Conservation (phyloP, 2,797 vertebrate species). For the Momotus momota region DNA sequence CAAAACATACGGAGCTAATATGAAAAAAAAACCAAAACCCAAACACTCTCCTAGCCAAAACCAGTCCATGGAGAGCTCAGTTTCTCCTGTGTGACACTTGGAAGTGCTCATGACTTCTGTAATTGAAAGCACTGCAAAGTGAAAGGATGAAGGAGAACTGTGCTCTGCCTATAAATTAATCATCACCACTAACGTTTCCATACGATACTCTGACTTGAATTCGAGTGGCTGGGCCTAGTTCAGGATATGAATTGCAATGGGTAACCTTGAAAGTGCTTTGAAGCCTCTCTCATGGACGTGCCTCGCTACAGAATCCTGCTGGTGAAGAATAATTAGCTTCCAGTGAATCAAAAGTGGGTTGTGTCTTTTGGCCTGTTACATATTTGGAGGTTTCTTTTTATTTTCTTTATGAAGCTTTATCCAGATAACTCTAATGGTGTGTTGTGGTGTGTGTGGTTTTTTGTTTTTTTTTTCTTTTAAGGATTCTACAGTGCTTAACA, state of each 20-base stretch:
- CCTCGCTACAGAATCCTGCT: not conserved
- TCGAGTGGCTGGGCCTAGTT: not conserved
- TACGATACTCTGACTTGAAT: not conserved
- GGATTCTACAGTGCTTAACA: not conserved
- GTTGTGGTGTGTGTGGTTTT: too few relatives aligned
- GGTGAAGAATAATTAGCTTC: not conserved
- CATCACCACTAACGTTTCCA: not conserved
- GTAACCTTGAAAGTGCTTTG: not conserved
- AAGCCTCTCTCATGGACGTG: not conserved
- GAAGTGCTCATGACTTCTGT: not conserved
- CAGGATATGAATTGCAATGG: not conserved
- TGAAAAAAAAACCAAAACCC: not conserved
- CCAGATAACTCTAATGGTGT: not conserved
- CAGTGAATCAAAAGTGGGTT: not conserved
- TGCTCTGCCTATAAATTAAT: constrained; percentile 5
- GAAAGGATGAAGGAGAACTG: not conserved
- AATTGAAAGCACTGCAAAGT: not conserved
- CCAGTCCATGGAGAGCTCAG: not conserved
- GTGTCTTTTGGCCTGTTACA: not conserved
- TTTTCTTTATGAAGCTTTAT: not conserved
- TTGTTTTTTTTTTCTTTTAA: not conserved
- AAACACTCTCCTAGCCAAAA: not conserved
- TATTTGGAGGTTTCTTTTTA: not conserved
- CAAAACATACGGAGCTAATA: not conserved
- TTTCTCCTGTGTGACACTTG: not conserved